Evolutionary conservation across 2,888 invertebrate species (phyloP), one percentile per base, ranked within the genome.

Genomic region (Crioceris asparagi): DNA sequence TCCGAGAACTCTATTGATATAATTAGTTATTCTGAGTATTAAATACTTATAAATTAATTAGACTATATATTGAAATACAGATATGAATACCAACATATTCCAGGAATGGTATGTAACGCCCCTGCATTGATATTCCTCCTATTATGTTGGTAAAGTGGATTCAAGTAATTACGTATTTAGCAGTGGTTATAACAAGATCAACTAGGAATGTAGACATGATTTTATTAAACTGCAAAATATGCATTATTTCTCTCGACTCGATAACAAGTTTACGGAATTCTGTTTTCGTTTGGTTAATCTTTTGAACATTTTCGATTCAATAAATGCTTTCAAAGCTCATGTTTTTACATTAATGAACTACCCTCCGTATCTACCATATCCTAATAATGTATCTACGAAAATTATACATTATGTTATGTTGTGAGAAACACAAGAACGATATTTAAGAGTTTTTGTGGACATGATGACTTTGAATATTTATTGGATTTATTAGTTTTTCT

Each of bases 221-320:
- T 53, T 52, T 51, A 51, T 52, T 53, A 53, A 53, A 51, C 49
- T 52, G 52, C 47, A 46, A 52, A 52, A 46, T 52, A 46, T 45
- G 47, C 52, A 51, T 51, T 52, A 51, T 53, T 53, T 51, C 46
- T 42, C 38, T 36, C 47, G 39, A 47, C 48, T 51, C 52, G 46
- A 53, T 52, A 53, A 53, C 50, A 47, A 53, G 51, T 52, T 53
- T 50, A 52, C 39, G 21, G 39, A 39, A 40, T 43, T n/a, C n/a
- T 46, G 41, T 43, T 43, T 38, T 43, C 43, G 33, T 37, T 40
- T 27, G 25, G 29, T 35, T 32, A 35, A 32, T 33, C 33, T 42
- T 21, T 21, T 7, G 21, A 21, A 10, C 21, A 21, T 21, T 21
- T 21, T 21, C 10, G 21, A 6, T 7, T 21, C 21, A 10, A 6